Conservation (phyloP, 2,888 invertebrate genomes). For the Hydrotaea diabolus region DNA sequence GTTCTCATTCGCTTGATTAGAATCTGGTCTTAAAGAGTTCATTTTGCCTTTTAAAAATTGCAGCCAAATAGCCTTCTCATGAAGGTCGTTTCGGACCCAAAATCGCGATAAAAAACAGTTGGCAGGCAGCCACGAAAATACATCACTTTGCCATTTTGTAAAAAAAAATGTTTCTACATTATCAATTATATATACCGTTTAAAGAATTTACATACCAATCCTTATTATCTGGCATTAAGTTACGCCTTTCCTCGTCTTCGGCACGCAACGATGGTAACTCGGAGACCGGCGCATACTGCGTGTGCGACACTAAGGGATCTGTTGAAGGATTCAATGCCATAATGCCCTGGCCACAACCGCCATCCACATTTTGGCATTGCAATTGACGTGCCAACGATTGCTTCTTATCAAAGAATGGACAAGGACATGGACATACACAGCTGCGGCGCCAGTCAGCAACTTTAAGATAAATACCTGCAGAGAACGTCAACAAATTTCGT, state of each 20-base stretch:
- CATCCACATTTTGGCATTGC: conserved; percentile 69
- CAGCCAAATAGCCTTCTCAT: too few species aligned
- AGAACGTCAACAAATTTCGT: conserved; percentile 8
- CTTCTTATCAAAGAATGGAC: conserved; percentile 74
- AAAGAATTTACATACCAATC: conserved; percentile 83
- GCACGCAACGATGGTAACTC: conserved; percentile 85
- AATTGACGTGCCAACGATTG: conserved; percentile 76
- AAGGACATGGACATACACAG: conserved; percentile 76
- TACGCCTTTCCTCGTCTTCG: conserved; percentile 85
- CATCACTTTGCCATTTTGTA: too few species aligned
- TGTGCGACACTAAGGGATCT: conserved; percentile 86
- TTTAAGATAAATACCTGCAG: conserved; percentile 77
- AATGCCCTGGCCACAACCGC: conserved; percentile 81
- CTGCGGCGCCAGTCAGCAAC: conserved; percentile 77
- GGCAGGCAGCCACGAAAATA: too few species aligned
- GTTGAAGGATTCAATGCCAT: conserved; percentile 88
- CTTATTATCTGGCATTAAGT: conserved; percentile 88
- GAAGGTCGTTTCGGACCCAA: too few species aligned
- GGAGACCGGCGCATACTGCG: conserved; percentile 88
- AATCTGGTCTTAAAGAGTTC: too few species aligned
- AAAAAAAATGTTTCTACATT: too few species aligned
- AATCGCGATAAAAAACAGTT: too few species aligned
- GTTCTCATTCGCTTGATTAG: too few species aligned
- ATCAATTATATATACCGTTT: too few species aligned
- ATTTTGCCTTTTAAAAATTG: too few species aligned